These are phyloP conservation scores for Chunga burmeisteri DNA, from an alignment of 2,113 vertebrate genomes.

Conservation along the genomic window DNA sequence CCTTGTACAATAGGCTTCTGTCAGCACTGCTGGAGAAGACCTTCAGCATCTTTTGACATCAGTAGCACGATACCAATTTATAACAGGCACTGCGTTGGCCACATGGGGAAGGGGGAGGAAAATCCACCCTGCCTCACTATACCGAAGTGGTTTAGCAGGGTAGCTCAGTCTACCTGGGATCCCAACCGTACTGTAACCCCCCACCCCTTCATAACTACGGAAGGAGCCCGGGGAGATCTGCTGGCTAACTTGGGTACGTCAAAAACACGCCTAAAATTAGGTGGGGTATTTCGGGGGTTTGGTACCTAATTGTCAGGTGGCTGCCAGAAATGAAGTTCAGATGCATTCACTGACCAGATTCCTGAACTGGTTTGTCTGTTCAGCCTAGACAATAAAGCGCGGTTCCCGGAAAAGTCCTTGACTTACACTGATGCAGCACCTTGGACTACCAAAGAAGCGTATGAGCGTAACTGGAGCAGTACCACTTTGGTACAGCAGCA, in stretches of 20 bases:
- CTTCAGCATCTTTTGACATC: slow-evolving; percentile 49
- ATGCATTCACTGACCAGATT: not conserved
- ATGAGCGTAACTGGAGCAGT: not conserved
- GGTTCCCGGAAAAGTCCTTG: not conserved
- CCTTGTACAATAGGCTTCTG: slow-evolving; percentile 41
- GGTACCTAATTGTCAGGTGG: not conserved
- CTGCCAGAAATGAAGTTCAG: not conserved
- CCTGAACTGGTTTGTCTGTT: not conserved
- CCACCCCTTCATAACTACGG: not conserved
- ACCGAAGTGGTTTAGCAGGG: not conserved
- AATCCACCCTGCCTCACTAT: not conserved
- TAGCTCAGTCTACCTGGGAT: not conserved
- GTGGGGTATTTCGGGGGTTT: not conserved
- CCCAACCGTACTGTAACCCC: not conserved
- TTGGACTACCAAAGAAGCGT: not conserved
- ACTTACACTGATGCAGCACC: not conserved
- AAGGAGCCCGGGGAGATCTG: not conserved
- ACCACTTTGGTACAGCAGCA: not conserved
- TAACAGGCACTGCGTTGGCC: not conserved
- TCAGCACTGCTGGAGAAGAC: slow-evolving; percentile 2
- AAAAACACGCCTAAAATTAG: not conserved
- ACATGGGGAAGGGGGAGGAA: not conserved
- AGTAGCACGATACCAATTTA: not conserved
- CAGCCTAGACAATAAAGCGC: not conserved
- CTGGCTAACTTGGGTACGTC: not conserved